Percentiles rank a stretch among this genome's conserved stretches.
Evolutionary conservation across 2,797 vertebrate species (phyloP).

Genomic region (Lateolabrax maculatus): DNA sequence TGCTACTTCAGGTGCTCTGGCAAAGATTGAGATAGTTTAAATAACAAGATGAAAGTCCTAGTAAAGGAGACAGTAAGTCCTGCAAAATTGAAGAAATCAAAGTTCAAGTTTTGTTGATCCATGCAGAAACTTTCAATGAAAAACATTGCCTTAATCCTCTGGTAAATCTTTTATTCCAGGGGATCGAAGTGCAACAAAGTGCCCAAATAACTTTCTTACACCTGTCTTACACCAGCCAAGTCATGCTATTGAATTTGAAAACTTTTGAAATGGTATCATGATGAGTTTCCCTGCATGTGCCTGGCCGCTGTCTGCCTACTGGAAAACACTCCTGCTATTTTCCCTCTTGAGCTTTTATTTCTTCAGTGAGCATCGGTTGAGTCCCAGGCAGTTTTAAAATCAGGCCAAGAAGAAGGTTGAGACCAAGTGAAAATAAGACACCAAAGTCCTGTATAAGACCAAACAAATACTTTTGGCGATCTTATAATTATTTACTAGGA

Average conservation of each 20-base stretch:
- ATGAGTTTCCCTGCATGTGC: constrained; percentile 33
- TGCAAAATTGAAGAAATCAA: too few species aligned
- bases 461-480: not conserved
- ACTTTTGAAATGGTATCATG: not conserved
- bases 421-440: not conserved
- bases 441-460: not conserved
- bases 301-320: not conserved
- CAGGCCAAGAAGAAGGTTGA: not conserved
- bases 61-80: too few species aligned
- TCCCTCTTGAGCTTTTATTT: not conserved
- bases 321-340: not conserved
- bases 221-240: not conserved
- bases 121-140: not conserved
- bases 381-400: not conserved
- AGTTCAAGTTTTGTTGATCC: not conserved
- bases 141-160: not conserved
- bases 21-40: not conserved
- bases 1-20: not conserved
- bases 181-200: not conserved
- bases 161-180: constrained; percentile 5
- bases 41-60: not conserved
- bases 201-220: not conserved
- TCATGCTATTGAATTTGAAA: not conserved
- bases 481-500: not conserved
- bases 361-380: not conserved